Conservation (phyloP, 2,888 invertebrate genomes). For the Melinopterus prodromus region DNA sequence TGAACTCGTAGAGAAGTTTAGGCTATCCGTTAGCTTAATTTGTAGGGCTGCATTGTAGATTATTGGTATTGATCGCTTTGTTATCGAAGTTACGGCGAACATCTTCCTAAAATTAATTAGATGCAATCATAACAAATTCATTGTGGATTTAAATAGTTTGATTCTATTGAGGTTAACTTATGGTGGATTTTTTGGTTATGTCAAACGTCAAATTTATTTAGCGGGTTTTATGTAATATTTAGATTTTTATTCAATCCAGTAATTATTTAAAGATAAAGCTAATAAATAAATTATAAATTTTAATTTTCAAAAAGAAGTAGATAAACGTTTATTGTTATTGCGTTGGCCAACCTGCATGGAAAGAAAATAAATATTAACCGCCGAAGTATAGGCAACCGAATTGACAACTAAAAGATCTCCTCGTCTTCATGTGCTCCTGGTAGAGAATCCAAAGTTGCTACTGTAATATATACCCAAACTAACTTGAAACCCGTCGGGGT, state of each 20-base stretch:
- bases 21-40: background rate
- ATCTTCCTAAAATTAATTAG: background rate
- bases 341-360: too few relatives aligned
- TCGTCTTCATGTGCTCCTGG: too few relatives aligned
- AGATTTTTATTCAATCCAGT: background rate
- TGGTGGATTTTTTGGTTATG: background rate
- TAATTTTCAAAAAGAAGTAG: background rate
- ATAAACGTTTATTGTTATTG: too few relatives aligned
- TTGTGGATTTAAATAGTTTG: background rate
- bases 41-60: background rate
- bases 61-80: background rate
- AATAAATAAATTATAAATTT: background rate
- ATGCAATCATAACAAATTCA: background rate
- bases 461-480: too few relatives aligned
- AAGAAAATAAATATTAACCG: too few relatives aligned
- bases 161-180: background rate
- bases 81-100: background rate
- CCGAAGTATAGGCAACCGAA: too few relatives aligned
- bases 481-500: too few relatives aligned
- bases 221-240: background rate
- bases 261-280: background rate
- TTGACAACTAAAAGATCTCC: too few relatives aligned
- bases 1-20: conserved; percentile 12
- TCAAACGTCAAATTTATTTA: background rate
- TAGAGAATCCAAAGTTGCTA: too few relatives aligned